Conservation (phyloP, 35 echinoderm and acorn worm species). For the Ptychodera flava region DNA sequence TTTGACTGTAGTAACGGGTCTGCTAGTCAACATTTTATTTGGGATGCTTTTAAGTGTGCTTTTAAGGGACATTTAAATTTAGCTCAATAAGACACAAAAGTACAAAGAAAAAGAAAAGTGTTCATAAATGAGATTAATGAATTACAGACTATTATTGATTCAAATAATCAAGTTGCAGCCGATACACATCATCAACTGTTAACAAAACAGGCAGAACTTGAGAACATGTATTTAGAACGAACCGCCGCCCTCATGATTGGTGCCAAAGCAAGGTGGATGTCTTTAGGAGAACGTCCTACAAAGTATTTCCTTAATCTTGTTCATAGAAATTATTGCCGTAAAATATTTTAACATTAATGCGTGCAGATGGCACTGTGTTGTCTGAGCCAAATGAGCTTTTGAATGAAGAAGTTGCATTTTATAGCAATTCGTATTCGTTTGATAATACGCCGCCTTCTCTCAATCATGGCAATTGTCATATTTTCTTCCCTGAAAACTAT, state of each 20-base stretch:
- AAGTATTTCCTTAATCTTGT: neutral
- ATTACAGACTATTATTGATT: neutral
- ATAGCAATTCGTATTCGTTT: neutral
- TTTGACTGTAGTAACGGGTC: neutral
- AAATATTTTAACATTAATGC: neutral
- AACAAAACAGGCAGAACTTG: neutral
- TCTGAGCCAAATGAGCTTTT: neutral
- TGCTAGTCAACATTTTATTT: neutral
- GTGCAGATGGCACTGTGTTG: neutral
- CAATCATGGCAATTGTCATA: neutral
- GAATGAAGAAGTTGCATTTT: neutral
- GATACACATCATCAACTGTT: neutral
- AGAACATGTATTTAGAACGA: neutral
- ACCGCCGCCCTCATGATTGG: neutral
- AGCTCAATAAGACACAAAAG: neutral
- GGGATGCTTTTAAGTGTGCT: neutral
- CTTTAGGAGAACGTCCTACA: neutral
- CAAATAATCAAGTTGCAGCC: neutral
- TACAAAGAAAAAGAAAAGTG: neutral
- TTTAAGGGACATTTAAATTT: neutral
- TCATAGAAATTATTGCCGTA: neutral
- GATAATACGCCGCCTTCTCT: neutral
- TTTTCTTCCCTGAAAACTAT: neutral
- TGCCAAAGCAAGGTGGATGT: neutral
- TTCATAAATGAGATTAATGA: neutral